A percentile compares a stretch with the other conserved stretches of the same genome.
These are phyloP conservation scores for Mareca penelope DNA, from an alignment of 2,797 vertebrate species.

Conservation along the genomic window DNA sequence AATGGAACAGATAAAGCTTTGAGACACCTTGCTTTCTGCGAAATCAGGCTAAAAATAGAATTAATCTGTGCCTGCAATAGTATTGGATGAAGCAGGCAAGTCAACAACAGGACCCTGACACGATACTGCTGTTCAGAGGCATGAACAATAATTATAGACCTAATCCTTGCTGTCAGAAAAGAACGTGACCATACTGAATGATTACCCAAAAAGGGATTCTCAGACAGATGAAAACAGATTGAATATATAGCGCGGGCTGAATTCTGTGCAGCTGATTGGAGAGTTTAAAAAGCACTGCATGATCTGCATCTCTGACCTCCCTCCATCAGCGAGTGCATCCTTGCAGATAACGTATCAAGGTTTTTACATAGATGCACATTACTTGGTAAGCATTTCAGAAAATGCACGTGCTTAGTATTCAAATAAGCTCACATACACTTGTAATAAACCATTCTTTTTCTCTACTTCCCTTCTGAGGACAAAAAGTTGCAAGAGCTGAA, in stretches of 20 bases:
- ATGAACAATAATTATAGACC: not conserved
- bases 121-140: not conserved
- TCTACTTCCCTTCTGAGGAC: not conserved
- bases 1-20: not conserved
- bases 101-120: not conserved
- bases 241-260: not conserved
- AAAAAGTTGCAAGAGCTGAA: not conserved
- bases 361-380: not conserved
- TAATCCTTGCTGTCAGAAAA: not conserved
- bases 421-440: not conserved
- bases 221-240: not conserved
- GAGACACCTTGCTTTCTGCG: not conserved
- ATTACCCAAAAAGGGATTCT: not conserved
- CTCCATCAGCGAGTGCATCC: not conserved
- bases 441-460: not conserved
- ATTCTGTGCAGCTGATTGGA: not conserved
- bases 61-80: not conserved
- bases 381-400: not conserved
- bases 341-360: not conserved
- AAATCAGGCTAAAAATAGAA: not conserved
- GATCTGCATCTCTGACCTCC: not conserved
- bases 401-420: not conserved
- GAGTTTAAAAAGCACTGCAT: not conserved
- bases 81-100: not conserved
- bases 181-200: not conserved